phyloP scores from a whole-genome alignment of 1,140 invertebrate genomes.

The Zaprionus kolodkinae region DNA sequence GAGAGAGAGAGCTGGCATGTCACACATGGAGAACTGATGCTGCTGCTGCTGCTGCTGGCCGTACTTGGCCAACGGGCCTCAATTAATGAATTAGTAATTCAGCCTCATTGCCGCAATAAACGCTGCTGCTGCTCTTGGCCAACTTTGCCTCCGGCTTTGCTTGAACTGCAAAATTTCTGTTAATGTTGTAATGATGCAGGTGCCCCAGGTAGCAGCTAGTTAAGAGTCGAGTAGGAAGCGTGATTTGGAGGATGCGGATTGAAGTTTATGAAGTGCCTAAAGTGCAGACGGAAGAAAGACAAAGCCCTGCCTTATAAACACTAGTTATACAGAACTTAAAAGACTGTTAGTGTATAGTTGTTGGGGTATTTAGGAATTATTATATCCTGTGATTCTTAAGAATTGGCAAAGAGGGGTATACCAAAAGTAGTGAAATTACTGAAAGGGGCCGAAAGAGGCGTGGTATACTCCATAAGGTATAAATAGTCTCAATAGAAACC shows the following conservation, averaged over 20 bases:
- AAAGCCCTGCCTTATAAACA: too few species aligned
- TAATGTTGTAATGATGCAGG: slow-evolving; percentile 27
- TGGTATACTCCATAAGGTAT: too few species aligned
- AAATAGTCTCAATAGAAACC: too few species aligned
- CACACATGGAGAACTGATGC: slow-evolving; percentile 14
- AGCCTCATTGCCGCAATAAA: slow-evolving; percentile 72
- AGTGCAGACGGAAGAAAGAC: too few species aligned
- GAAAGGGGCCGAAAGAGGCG: too few species aligned
- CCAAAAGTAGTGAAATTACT: too few species aligned
- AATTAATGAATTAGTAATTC: slow-evolving; percentile 82
- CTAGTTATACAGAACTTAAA: not conserved
- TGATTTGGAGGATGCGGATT: too few species aligned
- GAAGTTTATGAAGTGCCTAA: not conserved
- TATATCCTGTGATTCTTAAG: too few species aligned
- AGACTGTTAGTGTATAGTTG: not conserved
- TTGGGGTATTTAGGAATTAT: not conserved
- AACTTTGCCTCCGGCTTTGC: not conserved
- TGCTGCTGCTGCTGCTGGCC: not conserved
- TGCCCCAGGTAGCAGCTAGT: not conserved
- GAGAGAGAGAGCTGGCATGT: not conserved
- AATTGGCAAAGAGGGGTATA: too few species aligned
- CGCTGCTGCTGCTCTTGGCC: slow-evolving; percentile 46
- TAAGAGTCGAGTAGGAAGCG: not conserved
- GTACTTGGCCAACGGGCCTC: slow-evolving; percentile 49
- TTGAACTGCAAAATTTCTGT: slow-evolving; percentile 7